Percentiles rank a stretch among this genome's conserved stretches.
Conservation (phyloP, 2,888 invertebrate species). For the Hetaerina titia region DNA sequence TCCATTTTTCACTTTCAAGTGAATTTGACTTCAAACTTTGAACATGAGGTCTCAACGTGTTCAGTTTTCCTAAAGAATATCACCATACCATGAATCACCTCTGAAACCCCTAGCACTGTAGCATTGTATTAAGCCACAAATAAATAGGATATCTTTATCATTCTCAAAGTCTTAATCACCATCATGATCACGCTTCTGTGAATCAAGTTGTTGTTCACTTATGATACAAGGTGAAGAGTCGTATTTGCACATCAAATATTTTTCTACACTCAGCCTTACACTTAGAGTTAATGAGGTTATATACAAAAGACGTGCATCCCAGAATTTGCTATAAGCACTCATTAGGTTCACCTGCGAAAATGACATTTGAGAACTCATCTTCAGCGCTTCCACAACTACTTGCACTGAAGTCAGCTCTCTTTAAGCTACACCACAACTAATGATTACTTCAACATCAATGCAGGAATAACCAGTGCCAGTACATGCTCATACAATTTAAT, state of each 20-base stretch:
- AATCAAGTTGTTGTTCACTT: slow-evolving; percentile 42
- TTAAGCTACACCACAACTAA: slow-evolving; percentile 64
- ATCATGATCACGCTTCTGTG: slow-evolving; percentile 29
- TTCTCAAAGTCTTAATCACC: slow-evolving; percentile 51
- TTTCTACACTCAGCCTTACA: slow-evolving; percentile 67
- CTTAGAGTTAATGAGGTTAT: slow-evolving; percentile 65
- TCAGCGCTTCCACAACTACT: slow-evolving; percentile 59
- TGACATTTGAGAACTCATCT: slow-evolving; percentile 41
- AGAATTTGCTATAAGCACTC: slow-evolving; percentile 56
- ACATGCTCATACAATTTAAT: slow-evolving; percentile 59
- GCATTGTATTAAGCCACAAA: slow-evolving; percentile 63
- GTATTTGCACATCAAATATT: slow-evolving; percentile 66
- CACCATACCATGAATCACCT: slow-evolving; percentile 61
- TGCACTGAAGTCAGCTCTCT: slow-evolving; percentile 50
- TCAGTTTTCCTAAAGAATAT: slow-evolving; percentile 41
- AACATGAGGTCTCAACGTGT: slow-evolving; percentile 47
- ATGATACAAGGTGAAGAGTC: slow-evolving; percentile 57
- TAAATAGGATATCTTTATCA: slow-evolving; percentile 64
- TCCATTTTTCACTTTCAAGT: slow-evolving; percentile 48
- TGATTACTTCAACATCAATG: slow-evolving; percentile 63
- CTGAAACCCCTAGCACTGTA: slow-evolving; percentile 64
- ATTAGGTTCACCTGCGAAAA: slow-evolving; percentile 61
- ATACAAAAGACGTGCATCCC: slow-evolving; percentile 64
- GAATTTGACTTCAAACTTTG: slow-evolving; percentile 55
- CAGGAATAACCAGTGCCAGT: slow-evolving; percentile 67